Percentiles rank a stretch among this genome's conserved stretches.
Conservation (phyloP, 2,113 vertebrate genomes). For the Entelurus aequoreus region DNA sequence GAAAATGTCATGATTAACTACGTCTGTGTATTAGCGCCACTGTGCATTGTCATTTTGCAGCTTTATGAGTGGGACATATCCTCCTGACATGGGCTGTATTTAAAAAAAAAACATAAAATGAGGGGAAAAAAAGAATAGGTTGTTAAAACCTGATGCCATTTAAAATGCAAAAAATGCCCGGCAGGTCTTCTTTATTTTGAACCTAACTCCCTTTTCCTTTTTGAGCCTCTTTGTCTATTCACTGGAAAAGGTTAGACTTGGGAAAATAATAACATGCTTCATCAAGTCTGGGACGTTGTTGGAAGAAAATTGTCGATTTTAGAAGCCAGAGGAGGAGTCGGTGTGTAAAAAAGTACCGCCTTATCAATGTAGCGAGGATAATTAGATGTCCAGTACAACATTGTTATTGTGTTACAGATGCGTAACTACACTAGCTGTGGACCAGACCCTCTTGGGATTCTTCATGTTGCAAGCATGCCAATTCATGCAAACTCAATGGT, state of each 20-base stretch:
- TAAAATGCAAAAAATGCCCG: slow-evolving; percentile 85
- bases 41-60: slow-evolving; percentile 97
- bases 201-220: slow-evolving; percentile 51
- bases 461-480: no score
- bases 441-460: no score
- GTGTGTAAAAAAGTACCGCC: slow-evolving; percentile 10
- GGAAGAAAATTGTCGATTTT: slow-evolving; percentile 19
- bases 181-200: slow-evolving; percentile 81
- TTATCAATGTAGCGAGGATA: slow-evolving; percentile 3
- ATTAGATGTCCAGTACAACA: background rate
- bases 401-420: no score
- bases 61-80: slow-evolving; percentile 97
- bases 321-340: slow-evolving; percentile 21
- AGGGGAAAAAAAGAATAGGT: slow-evolving; percentile 87
- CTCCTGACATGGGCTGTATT: slow-evolving; percentile 97
- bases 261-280: slow-evolving; percentile 47
- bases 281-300: slow-evolving; percentile 5
- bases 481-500: no score
- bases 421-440: no score
- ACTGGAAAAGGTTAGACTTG: slow-evolving; percentile 22
- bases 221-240: slow-evolving; percentile 41
- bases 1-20: slow-evolving; percentile 99
- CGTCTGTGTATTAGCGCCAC: slow-evolving; percentile 99
- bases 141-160: slow-evolving; percentile 94
- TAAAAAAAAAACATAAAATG: slow-evolving; percentile 88